Evolutionary conservation across 2,888 invertebrate species (phyloP).

Genomic region (Tiliacea aurago): DNA sequence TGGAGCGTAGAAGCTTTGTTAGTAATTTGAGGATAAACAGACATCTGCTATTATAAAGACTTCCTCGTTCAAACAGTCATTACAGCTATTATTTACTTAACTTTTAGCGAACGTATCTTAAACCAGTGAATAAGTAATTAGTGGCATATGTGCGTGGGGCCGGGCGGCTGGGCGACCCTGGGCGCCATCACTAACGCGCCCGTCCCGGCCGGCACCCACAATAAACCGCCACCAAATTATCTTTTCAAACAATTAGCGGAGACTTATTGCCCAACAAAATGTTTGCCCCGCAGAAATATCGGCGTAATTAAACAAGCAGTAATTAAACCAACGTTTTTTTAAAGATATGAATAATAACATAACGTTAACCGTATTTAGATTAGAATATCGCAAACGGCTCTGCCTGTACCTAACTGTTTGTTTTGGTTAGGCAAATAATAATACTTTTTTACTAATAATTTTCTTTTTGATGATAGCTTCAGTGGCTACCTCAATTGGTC

Average conservation of each 20-base stretch:
- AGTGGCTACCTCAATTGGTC: too few relatives aligned
- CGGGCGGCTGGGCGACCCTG: constrained; percentile 60
- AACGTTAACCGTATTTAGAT: constrained; percentile 38
- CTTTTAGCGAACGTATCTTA: constrained; percentile 51
- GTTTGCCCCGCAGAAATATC: constrained; percentile 70
- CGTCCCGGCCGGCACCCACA: constrained; percentile 77
- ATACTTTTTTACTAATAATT: not conserved
- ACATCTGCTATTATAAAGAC: constrained; percentile 12
- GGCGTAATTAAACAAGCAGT: constrained; percentile 67
- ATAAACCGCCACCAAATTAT: constrained; percentile 87
- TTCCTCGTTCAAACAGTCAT: constrained; percentile 16
- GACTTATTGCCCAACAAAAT: constrained; percentile 81
- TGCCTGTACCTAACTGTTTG: constrained; percentile 4
- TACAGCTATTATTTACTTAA: constrained; percentile 48
- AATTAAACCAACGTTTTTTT: constrained; percentile 74
- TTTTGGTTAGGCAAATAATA: not conserved
- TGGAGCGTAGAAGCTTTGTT: not conserved
- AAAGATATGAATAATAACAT: constrained; percentile 65
- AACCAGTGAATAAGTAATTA: constrained; percentile 78
- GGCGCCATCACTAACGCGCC: constrained; percentile 81
- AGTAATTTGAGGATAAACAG: constrained; percentile 19
- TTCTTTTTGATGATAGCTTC: not conserved
- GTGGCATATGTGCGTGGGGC: constrained; percentile 80
- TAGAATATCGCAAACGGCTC: constrained; percentile 21
- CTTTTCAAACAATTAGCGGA: constrained; percentile 86